Evolutionary conservation across 2,113 vertebrate species (phyloP).

Genomic region (Chaetops frenatus): DNA sequence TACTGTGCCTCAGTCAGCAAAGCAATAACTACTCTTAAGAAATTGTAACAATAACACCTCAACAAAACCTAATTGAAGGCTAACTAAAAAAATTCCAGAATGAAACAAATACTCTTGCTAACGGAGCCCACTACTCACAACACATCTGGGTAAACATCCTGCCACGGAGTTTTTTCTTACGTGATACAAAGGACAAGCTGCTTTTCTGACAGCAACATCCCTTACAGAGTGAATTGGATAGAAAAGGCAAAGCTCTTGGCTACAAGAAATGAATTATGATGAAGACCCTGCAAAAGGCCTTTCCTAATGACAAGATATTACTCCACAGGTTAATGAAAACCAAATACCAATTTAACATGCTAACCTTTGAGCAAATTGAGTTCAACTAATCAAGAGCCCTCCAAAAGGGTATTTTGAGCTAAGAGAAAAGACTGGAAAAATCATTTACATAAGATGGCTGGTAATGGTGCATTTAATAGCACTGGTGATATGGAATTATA

Average conservation of each 20-base stretch:
- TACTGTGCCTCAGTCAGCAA: neutral
- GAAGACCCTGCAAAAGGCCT: conserved; percentile 27
- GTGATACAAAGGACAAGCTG: neutral
- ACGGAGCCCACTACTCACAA: neutral
- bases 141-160: neutral
- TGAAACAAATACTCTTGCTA: neutral
- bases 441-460: conserved; percentile 54
- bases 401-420: conserved; percentile 59
- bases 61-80: neutral
- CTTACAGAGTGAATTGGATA: neutral
- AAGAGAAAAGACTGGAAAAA: conserved; percentile 39
- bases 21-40: neutral
- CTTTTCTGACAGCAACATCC: neutral
- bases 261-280: conserved; percentile 57
- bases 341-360: conserved; percentile 67
- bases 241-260: neutral
- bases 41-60: neutral
- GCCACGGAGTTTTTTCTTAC: neutral
- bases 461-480: conserved; percentile 54
- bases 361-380: conserved; percentile 68
- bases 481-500: conserved; percentile 6
- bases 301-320: conserved; percentile 64
- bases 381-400: conserved; percentile 67
- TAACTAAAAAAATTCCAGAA: neutral
- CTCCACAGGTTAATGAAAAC: conserved; percentile 66